Percentiles rank a stretch among this genome's conserved stretches.
Conservation (phyloP, 92 coral and sea anemone genomes). For the Galaxea fascicularis region DNA sequence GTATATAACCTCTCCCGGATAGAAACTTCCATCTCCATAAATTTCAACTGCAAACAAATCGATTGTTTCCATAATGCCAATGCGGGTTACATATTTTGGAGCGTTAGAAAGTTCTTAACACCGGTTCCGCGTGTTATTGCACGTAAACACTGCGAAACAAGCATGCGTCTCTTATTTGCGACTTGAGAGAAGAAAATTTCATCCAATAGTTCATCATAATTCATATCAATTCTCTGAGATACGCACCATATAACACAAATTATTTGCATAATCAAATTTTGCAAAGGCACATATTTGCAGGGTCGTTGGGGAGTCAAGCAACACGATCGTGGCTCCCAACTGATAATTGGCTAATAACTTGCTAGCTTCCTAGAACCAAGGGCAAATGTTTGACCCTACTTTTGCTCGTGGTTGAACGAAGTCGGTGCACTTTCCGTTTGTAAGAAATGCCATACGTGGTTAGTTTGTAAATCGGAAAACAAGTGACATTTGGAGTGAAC, state of each 20-base stretch:
- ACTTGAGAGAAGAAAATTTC: background rate
- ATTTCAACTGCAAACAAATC: constrained; percentile 84
- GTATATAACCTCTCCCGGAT: constrained; percentile 88
- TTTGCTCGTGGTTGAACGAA: too few relatives aligned
- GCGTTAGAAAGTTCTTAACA: background rate
- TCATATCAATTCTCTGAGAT: background rate
- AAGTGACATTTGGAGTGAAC: too few relatives aligned
- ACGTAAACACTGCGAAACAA: background rate
- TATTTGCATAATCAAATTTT: constrained; percentile 22
- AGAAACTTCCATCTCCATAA: constrained; percentile 79
- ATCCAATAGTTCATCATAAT: background rate
- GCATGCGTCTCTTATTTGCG: background rate
- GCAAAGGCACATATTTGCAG: constrained; percentile 9
- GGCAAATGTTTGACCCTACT: too few relatives aligned
- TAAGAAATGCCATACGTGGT: too few relatives aligned
- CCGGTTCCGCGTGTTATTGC: background rate
- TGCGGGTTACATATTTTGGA: background rate
- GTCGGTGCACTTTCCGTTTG: too few relatives aligned
- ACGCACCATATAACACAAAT: background rate
- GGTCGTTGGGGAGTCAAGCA: background rate
- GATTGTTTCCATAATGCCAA: constrained; percentile 75
- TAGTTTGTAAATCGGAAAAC: too few relatives aligned
- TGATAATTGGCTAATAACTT: too few relatives aligned
- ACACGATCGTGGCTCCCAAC: background rate
- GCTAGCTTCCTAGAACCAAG: too few relatives aligned